These are phyloP conservation scores for Xylocampa areola DNA, from an alignment of 2,888 invertebrate genomes.

Conservation along the genomic window DNA sequence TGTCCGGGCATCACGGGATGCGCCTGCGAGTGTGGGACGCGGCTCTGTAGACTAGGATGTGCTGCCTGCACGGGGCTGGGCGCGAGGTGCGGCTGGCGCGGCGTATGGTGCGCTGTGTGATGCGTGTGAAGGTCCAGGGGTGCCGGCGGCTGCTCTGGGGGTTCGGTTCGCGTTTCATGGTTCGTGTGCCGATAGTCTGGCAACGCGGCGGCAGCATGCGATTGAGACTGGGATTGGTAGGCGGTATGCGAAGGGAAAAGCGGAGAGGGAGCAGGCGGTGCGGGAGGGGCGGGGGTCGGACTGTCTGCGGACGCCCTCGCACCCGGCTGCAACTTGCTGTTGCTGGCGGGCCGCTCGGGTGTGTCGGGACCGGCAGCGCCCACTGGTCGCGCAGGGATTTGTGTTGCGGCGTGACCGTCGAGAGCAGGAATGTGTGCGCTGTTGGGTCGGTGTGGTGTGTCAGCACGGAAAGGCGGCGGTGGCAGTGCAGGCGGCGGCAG, in stretches of 20 bases:
- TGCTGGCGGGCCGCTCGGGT: conserved; percentile 83
- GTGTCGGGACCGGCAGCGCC: conserved; percentile 83
- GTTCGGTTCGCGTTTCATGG: conserved; percentile 89
- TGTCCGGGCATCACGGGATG: conserved; percentile 79
- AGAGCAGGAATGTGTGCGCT: conserved; percentile 84
- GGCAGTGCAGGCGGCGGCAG: conserved; percentile 91
- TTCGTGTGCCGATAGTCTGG: conserved; percentile 87
- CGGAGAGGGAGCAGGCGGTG: conserved; percentile 83
- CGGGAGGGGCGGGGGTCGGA: conserved; percentile 84
- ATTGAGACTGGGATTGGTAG: conserved; percentile 79
- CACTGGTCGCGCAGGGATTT: conserved; percentile 82
- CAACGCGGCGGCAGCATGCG: conserved; percentile 84
- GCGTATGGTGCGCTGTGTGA: conserved; percentile 76
- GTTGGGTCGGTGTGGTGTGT: conserved; percentile 80
- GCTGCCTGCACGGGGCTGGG: conserved; percentile 61
- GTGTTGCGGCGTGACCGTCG: conserved; percentile 84
- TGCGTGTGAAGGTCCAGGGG: conserved; percentile 82
- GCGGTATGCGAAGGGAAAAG: conserved; percentile 84
- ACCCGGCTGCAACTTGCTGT: conserved; percentile 84
- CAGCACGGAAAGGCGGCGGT: conserved; percentile 91
- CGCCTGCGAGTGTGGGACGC: conserved; percentile 74
- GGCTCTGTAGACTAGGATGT: conserved; percentile 75
- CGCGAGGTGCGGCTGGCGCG: conserved; percentile 63
- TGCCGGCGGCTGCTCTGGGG: conserved; percentile 73
- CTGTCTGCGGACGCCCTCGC: conserved; percentile 86